These are phyloP conservation scores for Ceratotherium simum DNA, from an alignment of 2,113 vertebrate species.

Conservation along the genomic window DNA sequence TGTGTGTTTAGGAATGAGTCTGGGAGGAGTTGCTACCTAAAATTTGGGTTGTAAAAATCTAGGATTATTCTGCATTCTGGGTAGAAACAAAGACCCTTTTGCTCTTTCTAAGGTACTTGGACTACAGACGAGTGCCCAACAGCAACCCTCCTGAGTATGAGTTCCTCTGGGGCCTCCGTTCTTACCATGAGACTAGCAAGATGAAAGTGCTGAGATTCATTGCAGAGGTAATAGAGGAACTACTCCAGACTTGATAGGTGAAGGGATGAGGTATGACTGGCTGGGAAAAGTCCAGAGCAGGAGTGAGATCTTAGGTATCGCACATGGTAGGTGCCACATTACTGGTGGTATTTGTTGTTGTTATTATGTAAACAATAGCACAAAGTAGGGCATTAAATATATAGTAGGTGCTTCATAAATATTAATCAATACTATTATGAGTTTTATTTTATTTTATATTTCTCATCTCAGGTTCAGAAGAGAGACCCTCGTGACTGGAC, in stretches of 20 bases:
- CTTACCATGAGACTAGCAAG: conserved; percentile 90
- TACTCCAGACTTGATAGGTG: conserved; percentile 6
- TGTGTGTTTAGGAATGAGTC: conserved; percentile 10
- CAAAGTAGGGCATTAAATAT: neutral
- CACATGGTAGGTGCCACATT: neutral
- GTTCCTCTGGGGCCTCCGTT: conserved; percentile 91
- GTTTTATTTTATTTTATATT: conserved; percentile 54
- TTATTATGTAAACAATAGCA: neutral
- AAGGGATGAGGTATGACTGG: neutral
- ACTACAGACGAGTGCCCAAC: conserved; percentile 88
- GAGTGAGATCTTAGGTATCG: neutral
- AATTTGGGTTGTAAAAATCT: conserved; percentile 12
- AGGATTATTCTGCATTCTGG: neutral
- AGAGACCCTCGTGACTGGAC: conserved; percentile 82
- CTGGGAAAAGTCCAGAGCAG: conserved; percentile 38
- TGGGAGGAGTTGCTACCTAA: conserved; percentile 10
- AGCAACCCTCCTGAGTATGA: conserved; percentile 90
- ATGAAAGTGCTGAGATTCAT: conserved; percentile 90
- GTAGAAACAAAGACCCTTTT: conserved; percentile 55
- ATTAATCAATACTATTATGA: neutral
- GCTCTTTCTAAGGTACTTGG: conserved; percentile 86
- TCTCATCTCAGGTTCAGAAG: conserved; percentile 76
- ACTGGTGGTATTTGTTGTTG: neutral
- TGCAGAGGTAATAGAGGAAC: conserved; percentile 85
- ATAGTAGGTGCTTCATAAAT: neutral